Evolutionary conservation across 1,140 invertebrate genomes (phyloP).

Genomic region (Heterodera carotae): DNA sequence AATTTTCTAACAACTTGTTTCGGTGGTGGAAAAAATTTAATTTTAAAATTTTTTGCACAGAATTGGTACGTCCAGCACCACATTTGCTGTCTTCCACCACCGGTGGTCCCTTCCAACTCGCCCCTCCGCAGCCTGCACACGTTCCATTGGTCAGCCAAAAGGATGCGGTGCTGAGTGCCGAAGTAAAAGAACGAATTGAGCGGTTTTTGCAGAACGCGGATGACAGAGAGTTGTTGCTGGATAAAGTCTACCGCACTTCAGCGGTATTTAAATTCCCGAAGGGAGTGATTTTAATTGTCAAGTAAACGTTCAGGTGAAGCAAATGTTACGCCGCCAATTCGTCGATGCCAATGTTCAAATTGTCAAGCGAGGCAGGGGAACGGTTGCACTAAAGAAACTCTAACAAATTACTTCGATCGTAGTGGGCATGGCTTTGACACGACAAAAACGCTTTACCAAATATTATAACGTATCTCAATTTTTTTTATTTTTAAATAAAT

Average conservation of each 20-base stretch:
- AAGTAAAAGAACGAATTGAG: conserved; percentile 28
- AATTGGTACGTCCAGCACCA: conserved; percentile 14
- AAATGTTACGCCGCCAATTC: conserved; percentile 22
- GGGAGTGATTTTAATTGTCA: too few relatives aligned
- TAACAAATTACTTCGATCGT: neutral
- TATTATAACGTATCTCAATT: too few relatives aligned
- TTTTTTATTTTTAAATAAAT: too few relatives aligned
- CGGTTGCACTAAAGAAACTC: conserved; percentile 28
- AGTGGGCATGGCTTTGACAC: too few relatives aligned
- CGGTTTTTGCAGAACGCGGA: conserved; percentile 26
- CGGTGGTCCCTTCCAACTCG: neutral
- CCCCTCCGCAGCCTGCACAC: neutral
- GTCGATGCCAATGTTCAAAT: conserved; percentile 21
- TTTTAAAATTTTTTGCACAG: neutral
- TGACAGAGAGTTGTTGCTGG: conserved; percentile 34
- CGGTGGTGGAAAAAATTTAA: neutral
- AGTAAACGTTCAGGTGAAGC: conserved; percentile 35
- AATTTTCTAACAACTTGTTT: neutral
- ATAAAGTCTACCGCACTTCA: conserved; percentile 32
- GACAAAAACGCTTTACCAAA: too few relatives aligned
- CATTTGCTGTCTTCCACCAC: neutral
- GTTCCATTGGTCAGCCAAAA: neutral
- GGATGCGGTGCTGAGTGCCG: conserved; percentile 15
- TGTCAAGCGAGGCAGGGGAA: conserved; percentile 39
- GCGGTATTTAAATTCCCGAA: too few relatives aligned